Percentiles rank a stretch among this genome's conserved stretches.
These are phyloP conservation scores for Drosophila carrolli DNA, from an alignment of 1,140 invertebrate genomes.

Conservation along the genomic window DNA sequence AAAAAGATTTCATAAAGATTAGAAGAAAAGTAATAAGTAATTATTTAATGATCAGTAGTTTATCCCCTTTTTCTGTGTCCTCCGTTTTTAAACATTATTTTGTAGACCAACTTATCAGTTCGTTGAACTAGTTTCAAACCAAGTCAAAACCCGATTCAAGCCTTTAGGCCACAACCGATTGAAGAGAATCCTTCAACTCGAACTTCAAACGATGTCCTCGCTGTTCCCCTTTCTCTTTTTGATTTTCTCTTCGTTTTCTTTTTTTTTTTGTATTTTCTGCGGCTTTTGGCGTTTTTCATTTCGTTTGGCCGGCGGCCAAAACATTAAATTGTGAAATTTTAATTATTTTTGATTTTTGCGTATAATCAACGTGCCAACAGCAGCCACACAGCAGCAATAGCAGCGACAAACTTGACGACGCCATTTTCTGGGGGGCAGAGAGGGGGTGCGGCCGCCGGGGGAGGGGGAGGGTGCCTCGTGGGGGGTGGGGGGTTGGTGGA, in stretches of 20 bases:
- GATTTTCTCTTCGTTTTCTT: slow-evolving; percentile 18
- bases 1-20: too few species aligned
- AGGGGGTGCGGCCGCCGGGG: background rate
- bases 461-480: background rate
- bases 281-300: slow-evolving; percentile 50
- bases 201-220: slow-evolving; percentile 27
- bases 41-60: too few species aligned
- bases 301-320: slow-evolving; percentile 67
- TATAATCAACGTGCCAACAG: slow-evolving; percentile 81
- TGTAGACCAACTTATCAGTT: background rate
- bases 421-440: background rate
- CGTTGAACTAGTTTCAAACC: slow-evolving; percentile 6
- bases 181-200: slow-evolving; percentile 18
- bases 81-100: too few species aligned
- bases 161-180: background rate
- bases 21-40: too few species aligned
- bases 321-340: slow-evolving; percentile 83
- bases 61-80: too few species aligned
- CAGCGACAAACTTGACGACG: slow-evolving; percentile 48
- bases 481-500: background rate
- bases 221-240: background rate
- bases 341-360: slow-evolving; percentile 84
- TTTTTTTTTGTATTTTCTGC: slow-evolving; percentile 5
- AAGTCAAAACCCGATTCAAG: background rate
- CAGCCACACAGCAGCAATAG: slow-evolving; percentile 24